phyloP scores from a whole-genome alignment of 1,140 invertebrate species.

The Drosophila willistoni region DNA sequence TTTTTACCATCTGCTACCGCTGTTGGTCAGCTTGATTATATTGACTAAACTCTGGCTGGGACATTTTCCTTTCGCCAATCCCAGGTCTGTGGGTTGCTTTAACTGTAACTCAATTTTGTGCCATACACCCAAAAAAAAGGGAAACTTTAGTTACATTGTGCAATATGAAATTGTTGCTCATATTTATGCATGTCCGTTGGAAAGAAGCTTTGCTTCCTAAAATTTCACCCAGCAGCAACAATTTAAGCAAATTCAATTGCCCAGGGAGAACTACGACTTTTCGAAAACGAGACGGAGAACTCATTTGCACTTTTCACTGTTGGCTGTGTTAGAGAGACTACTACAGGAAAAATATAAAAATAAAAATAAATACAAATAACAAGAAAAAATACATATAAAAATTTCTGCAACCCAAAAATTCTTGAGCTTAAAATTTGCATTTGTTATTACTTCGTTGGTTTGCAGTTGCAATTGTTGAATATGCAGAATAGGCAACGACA shows the following conservation, averaged over 20 bases:
- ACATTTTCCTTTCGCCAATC: neutral
- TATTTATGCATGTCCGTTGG: conserved; percentile 27
- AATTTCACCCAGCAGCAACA: conserved; percentile 40
- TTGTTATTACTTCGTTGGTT: conserved; percentile 78
- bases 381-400: conserved; percentile 33
- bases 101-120: conserved; percentile 41
- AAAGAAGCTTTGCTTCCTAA: conserved; percentile 10
- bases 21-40: conserved; percentile 72
- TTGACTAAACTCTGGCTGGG: conserved; percentile 46
- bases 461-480: conserved; percentile 73
- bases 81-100: conserved; percentile 26
- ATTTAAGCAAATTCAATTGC: conserved; percentile 76
- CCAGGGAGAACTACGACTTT: conserved; percentile 2
- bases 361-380: neutral
- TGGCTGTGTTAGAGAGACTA: conserved; percentile 34
- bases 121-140: neutral
- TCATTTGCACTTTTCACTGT: conserved; percentile 60
- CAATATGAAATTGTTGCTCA: conserved; percentile 42
- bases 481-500: conserved; percentile 56
- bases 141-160: conserved; percentile 33
- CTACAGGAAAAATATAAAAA: conserved; percentile 3
- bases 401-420: conserved; percentile 68
- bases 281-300: conserved; percentile 33
- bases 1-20: conserved; percentile 63
- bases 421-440: conserved; percentile 78